Evolutionary conservation across 1,140 invertebrate species (phyloP).

Genomic region (Rhyacophila brunnea): DNA sequence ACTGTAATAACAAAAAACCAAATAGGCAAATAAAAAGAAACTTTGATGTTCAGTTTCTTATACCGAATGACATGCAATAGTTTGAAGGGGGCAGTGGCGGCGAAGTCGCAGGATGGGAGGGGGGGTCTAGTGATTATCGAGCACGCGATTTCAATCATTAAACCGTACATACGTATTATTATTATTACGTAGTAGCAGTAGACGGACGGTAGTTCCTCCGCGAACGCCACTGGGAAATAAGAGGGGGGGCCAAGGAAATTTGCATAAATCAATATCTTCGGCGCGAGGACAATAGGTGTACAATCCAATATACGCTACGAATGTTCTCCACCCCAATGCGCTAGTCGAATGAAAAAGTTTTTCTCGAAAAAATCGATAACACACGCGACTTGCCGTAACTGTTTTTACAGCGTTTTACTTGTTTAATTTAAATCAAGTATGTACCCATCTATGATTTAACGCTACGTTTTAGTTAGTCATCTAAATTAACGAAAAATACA

Average conservation of each 20-base stretch:
- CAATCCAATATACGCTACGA: background rate
- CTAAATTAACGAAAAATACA: too few relatives aligned
- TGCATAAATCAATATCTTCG: slow-evolving; percentile 33
- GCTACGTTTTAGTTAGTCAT: too few relatives aligned
- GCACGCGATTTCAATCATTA: slow-evolving; percentile 36
- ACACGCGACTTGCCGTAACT: too few relatives aligned
- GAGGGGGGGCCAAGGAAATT: slow-evolving; percentile 26
- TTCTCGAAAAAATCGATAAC: too few relatives aligned
- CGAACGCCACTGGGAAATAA: slow-evolving; percentile 13
- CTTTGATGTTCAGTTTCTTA: background rate
- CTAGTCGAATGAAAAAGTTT: too few relatives aligned
- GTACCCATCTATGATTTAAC: too few relatives aligned
- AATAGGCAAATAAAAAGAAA: background rate
- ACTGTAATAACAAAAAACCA: background rate
- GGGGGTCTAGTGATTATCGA: slow-evolving; percentile 17
- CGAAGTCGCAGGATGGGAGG: background rate
- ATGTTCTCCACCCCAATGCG: too few relatives aligned
- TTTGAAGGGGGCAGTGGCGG: background rate
- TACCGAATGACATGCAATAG: slow-evolving; percentile 25
- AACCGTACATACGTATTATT: slow-evolving; percentile 1
- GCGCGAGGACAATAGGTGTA: slow-evolving; percentile 25
- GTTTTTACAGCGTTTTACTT: too few relatives aligned
- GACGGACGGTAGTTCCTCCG: slow-evolving; percentile 4
- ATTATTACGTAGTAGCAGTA: background rate
- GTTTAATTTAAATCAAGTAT: too few relatives aligned